A percentile compares a stretch with the other conserved stretches of the same genome.
These are phyloP conservation scores for Paradoxurus hermaphroditus DNA, from an alignment of 2,113 vertebrate genomes.

Conservation along the genomic window DNA sequence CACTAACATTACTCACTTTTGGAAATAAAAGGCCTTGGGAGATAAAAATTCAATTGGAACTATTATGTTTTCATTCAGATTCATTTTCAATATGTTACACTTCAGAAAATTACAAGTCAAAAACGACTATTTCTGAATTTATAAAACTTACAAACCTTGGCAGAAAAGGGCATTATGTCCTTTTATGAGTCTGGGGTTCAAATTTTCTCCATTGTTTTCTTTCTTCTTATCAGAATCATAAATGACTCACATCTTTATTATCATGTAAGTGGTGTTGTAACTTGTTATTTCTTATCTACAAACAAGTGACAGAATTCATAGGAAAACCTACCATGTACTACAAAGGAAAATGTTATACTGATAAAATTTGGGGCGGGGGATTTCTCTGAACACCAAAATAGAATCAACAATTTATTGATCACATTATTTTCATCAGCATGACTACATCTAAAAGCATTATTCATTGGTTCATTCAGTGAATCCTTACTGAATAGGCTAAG, in stretches of 20 bases:
- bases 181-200: background rate
- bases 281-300: background rate
- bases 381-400: background rate
- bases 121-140: slow-evolving; percentile 10
- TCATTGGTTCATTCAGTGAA: background rate
- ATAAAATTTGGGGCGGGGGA: background rate
- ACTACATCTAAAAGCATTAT: background rate
- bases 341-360: background rate
- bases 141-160: background rate
- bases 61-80: slow-evolving; percentile 25
- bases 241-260: background rate
- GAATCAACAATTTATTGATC: background rate
- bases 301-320: background rate
- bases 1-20: background rate
- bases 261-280: background rate
- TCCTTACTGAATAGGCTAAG: background rate
- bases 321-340: background rate
- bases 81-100: slow-evolving; percentile 38
- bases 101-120: slow-evolving; percentile 30
- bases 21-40: background rate
- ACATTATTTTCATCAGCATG: background rate
- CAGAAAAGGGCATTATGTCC: background rate
- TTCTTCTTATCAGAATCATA: background rate
- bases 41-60: background rate
- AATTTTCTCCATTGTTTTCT: slow-evolving; percentile 1